phyloP scores from a whole-genome alignment of 2,888 invertebrate genomes.

The Megaustenia siamemsis region DNA sequence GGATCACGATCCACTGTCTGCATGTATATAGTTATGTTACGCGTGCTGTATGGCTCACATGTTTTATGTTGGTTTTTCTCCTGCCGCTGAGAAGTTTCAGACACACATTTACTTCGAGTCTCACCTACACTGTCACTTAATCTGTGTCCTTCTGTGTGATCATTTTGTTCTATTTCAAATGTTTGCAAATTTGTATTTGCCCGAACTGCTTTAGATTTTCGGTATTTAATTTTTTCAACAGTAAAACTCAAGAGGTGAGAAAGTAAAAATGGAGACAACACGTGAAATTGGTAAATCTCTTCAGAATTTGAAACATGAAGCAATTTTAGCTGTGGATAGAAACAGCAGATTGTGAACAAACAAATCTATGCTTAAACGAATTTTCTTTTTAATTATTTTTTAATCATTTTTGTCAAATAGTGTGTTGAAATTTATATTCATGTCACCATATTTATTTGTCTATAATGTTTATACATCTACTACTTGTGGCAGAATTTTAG shows the following conservation, averaged over 20 bases:
- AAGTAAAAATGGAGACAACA: neutral
- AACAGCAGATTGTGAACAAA: too few species aligned
- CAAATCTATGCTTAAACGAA: too few species aligned
- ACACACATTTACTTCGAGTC: too few species aligned
- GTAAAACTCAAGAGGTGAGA: slow-evolving; percentile 27
- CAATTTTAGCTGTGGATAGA: neutral
- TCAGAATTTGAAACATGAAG: neutral
- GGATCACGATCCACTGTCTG: slow-evolving; percentile 34
- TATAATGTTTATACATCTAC: too few species aligned
- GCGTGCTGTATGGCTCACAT: neutral
- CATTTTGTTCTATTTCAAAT: neutral
- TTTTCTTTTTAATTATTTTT: too few species aligned
- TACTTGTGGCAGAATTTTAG: too few species aligned
- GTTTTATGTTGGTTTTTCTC: neutral
- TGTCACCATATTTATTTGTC: too few species aligned
- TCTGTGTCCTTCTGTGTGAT: neutral
- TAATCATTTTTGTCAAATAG: too few species aligned
- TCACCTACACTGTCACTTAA: too few species aligned
- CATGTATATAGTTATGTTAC: neutral
- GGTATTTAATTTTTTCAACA: slow-evolving; percentile 3
- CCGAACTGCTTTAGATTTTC: neutral
- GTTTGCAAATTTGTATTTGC: too few species aligned
- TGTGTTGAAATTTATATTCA: too few species aligned
- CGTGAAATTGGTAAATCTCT: neutral
- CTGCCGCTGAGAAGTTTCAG: too few species aligned